phyloP scores from a whole-genome alignment of 64 coral and sea anemone species.

The Stichodactyla mertensii region DNA sequence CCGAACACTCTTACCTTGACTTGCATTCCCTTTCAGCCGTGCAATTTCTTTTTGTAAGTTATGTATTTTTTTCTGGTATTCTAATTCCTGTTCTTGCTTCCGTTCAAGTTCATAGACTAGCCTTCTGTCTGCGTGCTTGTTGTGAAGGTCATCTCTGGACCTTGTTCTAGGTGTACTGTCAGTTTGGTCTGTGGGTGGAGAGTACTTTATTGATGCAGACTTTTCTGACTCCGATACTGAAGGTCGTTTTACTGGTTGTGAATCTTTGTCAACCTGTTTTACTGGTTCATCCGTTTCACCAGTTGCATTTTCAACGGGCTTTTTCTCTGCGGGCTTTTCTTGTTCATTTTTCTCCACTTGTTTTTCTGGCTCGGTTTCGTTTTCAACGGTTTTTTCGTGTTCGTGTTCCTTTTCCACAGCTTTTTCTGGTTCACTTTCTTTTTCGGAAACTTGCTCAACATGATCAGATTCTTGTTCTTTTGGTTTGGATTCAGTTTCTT shows the following conservation, averaged over 20 bases:
- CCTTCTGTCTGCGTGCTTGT: neutral
- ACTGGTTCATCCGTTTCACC: neutral
- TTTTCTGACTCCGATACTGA: neutral
- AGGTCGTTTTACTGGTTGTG: neutral
- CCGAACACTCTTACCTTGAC: slow-evolving; percentile 30
- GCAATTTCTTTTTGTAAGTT: slow-evolving; percentile 52
- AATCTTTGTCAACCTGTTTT: neutral
- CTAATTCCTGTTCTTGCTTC: neutral
- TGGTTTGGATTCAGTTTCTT: neutral
- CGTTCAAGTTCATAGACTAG: neutral
- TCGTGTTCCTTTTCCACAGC: slow-evolving; percentile 11
- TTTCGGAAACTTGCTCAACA: slow-evolving; percentile 12
- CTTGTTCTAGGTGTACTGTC: neutral
- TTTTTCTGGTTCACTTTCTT: neutral
- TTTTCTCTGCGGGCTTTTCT: neutral
- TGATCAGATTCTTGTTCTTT: slow-evolving; percentile 19
- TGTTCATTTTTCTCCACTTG: neutral
- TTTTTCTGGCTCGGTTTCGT: slow-evolving; percentile 22
- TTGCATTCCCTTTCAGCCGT: slow-evolving; percentile 41
- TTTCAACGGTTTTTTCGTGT: neutral
- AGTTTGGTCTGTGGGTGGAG: neutral
- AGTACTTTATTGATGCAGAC: neutral
- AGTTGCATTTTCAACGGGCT: neutral
- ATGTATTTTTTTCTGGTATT: slow-evolving; percentile 15
- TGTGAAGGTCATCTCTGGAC: neutral